Conservation (phyloP, 2,888 invertebrate species). For the Dioctria linearis region DNA sequence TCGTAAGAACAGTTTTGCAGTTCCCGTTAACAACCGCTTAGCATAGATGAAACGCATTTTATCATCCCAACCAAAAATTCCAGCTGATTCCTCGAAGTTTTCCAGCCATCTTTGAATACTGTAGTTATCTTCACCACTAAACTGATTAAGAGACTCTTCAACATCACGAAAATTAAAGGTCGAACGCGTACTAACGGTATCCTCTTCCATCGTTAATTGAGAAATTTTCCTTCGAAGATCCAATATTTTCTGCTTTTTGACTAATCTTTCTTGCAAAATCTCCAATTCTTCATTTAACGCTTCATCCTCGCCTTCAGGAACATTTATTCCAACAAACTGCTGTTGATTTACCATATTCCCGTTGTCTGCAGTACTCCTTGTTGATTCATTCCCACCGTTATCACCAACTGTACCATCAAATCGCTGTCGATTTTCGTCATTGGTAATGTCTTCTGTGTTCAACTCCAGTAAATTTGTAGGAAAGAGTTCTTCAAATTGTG, state of each 20-base stretch:
- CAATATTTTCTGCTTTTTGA: background rate
- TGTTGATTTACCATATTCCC: too few species aligned
- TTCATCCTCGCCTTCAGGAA: background rate
- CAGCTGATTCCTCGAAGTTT: conserved; percentile 30
- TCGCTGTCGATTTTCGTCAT: too few species aligned
- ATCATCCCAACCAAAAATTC: background rate
- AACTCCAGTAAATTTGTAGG: background rate
- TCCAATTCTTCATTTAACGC: background rate
- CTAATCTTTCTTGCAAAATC: background rate
- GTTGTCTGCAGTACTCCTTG: too few species aligned
- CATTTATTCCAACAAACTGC: too few species aligned
- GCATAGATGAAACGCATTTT: conserved; percentile 39
- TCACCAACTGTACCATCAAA: too few species aligned
- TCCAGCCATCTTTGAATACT: conserved; percentile 19
- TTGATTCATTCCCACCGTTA: too few species aligned
- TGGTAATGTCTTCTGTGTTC: too few species aligned
- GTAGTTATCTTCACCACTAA: conserved; percentile 36
- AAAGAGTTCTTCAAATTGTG: background rate
- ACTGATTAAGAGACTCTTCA: conserved; percentile 20
- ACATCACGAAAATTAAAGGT: conserved; percentile 18
- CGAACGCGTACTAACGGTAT: background rate
- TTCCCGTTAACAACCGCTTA: background rate
- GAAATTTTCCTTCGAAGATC: background rate
- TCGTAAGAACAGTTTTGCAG: conserved; percentile 54
- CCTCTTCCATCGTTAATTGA: background rate